These are phyloP conservation scores for Phylloscopus trochiloides DNA, from an alignment of 2,113 vertebrate genomes.

Conservation along the genomic window DNA sequence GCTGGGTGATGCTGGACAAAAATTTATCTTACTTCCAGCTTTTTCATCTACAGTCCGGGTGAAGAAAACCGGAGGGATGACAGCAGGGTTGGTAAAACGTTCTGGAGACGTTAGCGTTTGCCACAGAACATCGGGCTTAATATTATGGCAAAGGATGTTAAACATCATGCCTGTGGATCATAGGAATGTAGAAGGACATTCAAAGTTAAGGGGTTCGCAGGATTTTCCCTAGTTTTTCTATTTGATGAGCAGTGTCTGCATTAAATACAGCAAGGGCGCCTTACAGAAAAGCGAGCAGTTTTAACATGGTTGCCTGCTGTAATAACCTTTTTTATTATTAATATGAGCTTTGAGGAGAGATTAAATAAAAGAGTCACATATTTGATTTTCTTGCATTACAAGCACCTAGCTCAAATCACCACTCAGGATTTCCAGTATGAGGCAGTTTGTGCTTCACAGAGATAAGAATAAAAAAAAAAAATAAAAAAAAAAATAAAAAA, in stretches of 20 bases:
- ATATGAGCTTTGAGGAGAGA: conserved; percentile 48
- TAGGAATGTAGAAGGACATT: neutral
- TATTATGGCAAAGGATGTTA: neutral
- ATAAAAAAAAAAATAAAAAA: too few species aligned
- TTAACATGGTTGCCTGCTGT: conserved; percentile 59
- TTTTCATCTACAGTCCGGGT: neutral
- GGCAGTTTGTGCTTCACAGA: conserved; percentile 26
- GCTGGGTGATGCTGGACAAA: neutral
- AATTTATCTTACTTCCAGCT: neutral
- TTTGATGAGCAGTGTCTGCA: neutral
- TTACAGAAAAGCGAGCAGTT: conserved; percentile 42
- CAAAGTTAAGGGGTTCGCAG: conserved; percentile 41
- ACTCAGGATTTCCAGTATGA: conserved; percentile 46
- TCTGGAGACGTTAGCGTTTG: neutral
- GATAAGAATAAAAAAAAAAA: neutral
- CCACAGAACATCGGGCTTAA: neutral
- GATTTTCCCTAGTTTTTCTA: conserved; percentile 26
- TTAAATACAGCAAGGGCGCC: conserved; percentile 13
- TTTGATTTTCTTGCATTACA: conserved; percentile 59
- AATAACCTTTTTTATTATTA: conserved; percentile 62
- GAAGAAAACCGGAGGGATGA: neutral
- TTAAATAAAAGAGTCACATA: conserved; percentile 45
- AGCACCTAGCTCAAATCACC: conserved; percentile 46
- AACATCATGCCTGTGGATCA: neutral
- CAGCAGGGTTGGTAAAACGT: neutral